A percentile compares a stretch with the other conserved stretches of the same genome.
phyloP scores from a whole-genome alignment of 2,113 vertebrate species.

The Labrus mixtus region DNA sequence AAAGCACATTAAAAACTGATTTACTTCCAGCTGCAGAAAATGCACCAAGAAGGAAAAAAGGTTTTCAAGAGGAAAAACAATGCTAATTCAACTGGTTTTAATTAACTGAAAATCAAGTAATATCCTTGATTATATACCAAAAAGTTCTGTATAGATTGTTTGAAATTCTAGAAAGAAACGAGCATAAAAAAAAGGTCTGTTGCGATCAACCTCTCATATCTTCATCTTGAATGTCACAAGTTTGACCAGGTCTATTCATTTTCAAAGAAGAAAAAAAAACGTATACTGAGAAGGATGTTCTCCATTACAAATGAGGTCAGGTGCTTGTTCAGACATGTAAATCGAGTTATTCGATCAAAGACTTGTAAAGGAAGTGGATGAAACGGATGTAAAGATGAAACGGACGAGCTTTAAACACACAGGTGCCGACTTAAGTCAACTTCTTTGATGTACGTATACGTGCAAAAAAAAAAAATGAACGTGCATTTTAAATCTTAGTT shows the following conservation, averaged over 20 bases:
- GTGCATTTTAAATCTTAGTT: background rate
- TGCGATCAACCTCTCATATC: background rate
- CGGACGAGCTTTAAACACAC: constrained; percentile 7
- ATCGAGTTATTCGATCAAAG: constrained; percentile 72
- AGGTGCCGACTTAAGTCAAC: constrained; percentile 46
- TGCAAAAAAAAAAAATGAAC: background rate
- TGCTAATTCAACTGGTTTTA: too few species aligned
- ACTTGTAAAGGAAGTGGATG: constrained; percentile 55
- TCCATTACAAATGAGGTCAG: constrained; percentile 71
- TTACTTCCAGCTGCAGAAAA: too few species aligned
- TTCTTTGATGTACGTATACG: constrained; percentile 20
- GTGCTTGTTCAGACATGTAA: constrained; percentile 71
- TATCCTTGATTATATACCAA: too few species aligned
- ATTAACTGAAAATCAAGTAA: too few species aligned
- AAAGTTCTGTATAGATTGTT: too few species aligned
- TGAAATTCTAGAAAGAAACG: too few species aligned
- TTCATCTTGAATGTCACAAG: constrained; percentile 2
- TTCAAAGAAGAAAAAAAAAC: constrained; percentile 55
- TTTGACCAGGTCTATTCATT: constrained; percentile 10
- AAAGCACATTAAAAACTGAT: too few species aligned
- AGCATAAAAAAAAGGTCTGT: too few species aligned
- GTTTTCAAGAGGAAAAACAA: too few species aligned
- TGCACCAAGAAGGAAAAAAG: too few species aligned
- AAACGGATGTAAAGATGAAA: constrained; percentile 70
- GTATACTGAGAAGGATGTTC: constrained; percentile 37